These are phyloP conservation scores for Geophilus truncorum DNA, from an alignment of 2,888 invertebrate species.

Conservation along the genomic window DNA sequence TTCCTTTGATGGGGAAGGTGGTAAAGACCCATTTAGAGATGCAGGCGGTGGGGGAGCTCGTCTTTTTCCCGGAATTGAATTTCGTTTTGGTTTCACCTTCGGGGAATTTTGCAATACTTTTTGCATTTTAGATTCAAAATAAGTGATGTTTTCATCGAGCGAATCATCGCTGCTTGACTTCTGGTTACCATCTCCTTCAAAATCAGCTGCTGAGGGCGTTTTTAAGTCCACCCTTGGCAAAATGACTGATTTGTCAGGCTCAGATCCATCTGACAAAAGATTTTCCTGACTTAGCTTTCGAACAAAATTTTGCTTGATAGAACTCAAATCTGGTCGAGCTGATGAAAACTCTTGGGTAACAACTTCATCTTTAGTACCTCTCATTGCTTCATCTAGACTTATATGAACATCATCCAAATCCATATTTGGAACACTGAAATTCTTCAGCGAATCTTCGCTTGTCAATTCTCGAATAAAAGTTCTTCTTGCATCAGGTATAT, in stretches of 20 bases:
- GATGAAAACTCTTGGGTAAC: neutral
- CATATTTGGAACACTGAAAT: neutral
- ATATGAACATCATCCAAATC: conserved; percentile 22
- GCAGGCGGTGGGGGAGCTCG: conserved; percentile 36
- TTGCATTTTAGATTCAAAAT: conserved; percentile 32
- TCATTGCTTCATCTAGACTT: neutral
- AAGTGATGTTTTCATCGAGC: conserved; percentile 22
- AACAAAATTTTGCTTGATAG: neutral
- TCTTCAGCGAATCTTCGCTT: neutral
- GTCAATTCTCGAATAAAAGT: neutral
- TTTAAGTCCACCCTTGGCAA: neutral
- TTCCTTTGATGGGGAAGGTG: neutral
- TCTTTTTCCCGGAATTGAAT: conserved; percentile 34
- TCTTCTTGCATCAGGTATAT: neutral
- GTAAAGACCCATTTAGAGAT: neutral
- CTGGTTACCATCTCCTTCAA: neutral
- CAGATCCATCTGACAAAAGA: neutral
- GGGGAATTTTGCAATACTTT: conserved; percentile 25
- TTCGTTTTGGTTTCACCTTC: conserved; percentile 32
- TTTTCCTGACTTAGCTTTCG: neutral
- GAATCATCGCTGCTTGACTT: neutral
- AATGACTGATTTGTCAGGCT: neutral
- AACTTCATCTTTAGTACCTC: neutral
- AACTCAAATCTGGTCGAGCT: neutral
- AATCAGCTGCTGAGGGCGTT: neutral